phyloP scores from a whole-genome alignment of 1,140 invertebrate genomes.

The Ceratina japonica region DNA sequence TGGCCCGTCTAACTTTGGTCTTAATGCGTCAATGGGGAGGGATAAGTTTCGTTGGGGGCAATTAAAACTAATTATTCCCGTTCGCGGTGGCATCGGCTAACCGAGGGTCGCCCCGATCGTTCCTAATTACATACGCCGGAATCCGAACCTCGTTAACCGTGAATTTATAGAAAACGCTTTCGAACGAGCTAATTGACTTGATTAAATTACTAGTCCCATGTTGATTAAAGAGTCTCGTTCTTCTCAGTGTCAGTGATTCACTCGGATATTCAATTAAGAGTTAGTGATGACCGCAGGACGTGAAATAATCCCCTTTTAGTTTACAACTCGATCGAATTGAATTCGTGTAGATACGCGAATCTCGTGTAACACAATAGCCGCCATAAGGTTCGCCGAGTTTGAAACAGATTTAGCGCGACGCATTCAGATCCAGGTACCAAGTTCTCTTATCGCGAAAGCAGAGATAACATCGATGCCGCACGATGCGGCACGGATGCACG shows the following conservation, averaged over 20 bases:
- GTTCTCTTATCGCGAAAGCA: constrained; percentile 51
- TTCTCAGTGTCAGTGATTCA: too few relatives aligned
- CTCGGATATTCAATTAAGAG: too few relatives aligned
- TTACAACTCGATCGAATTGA: too few relatives aligned
- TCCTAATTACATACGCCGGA: constrained; percentile 55
- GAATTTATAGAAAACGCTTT: constrained; percentile 31
- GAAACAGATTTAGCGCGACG: constrained; percentile 61
- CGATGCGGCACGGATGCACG: constrained; percentile 13
- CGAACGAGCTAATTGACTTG: constrained; percentile 11
- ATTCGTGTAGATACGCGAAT: background rate
- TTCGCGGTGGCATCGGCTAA: constrained; percentile 53
- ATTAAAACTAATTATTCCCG: constrained; percentile 75
- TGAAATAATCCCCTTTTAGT: background rate
- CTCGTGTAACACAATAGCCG: constrained; percentile 47
- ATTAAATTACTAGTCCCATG: constrained; percentile 20
- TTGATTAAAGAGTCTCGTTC: background rate
- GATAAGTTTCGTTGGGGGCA: constrained; percentile 70
- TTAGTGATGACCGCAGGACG: too few relatives aligned
- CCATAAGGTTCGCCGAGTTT: constrained; percentile 57
- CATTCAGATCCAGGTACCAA: constrained; percentile 46
- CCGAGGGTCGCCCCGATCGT: constrained; percentile 52
- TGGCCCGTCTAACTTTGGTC: constrained; percentile 72
- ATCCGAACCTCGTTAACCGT: constrained; percentile 26
- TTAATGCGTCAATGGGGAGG: constrained; percentile 74
- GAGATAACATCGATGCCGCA: constrained; percentile 60